phyloP scores from a whole-genome alignment of 2,797 vertebrate genomes.

The Enteromius afrohamiltoni region DNA sequence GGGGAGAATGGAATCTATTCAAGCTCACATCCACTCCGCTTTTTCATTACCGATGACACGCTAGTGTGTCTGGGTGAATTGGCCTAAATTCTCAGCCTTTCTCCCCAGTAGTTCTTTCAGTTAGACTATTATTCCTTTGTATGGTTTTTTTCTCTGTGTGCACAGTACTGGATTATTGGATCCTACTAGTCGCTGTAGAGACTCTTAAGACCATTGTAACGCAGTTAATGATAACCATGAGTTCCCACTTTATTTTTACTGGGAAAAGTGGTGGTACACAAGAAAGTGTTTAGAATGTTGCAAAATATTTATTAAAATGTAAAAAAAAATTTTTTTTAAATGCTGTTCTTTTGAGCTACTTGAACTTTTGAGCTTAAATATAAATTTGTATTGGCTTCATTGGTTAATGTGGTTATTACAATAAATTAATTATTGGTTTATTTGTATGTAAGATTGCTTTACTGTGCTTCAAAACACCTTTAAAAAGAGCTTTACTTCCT shows the following conservation, averaged over 20 bases:
- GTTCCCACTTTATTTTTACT: not conserved
- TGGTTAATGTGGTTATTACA: not conserved
- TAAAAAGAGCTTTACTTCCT: not conserved
- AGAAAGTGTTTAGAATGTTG: not conserved
- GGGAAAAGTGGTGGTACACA: not conserved
- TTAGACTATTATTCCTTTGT: constrained; percentile 41
- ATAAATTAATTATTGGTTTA: not conserved
- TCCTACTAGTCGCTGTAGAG: not conserved
- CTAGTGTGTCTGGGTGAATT: constrained; percentile 42
- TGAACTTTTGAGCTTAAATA: not conserved
- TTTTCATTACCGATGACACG: constrained; percentile 43
- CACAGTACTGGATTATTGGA: not conserved
- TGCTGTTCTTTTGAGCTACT: not conserved
- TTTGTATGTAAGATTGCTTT: not conserved
- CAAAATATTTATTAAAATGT: not conserved
- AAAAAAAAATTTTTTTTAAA: no score
- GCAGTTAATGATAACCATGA: not conserved
- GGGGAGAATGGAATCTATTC: constrained; percentile 45
- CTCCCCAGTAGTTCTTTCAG: constrained; percentile 15
- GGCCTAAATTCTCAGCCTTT: constrained; percentile 31
- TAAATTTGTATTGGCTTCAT: not conserved
- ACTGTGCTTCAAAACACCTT: not conserved
- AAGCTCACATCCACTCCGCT: constrained; percentile 37
- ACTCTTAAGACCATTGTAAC: not conserved
- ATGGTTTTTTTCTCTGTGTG: not conserved